Percentiles rank a stretch among this genome's conserved stretches.
These are phyloP conservation scores for Enteromius viviparus DNA, from an alignment of 2,797 vertebrate species.

Conservation along the genomic window DNA sequence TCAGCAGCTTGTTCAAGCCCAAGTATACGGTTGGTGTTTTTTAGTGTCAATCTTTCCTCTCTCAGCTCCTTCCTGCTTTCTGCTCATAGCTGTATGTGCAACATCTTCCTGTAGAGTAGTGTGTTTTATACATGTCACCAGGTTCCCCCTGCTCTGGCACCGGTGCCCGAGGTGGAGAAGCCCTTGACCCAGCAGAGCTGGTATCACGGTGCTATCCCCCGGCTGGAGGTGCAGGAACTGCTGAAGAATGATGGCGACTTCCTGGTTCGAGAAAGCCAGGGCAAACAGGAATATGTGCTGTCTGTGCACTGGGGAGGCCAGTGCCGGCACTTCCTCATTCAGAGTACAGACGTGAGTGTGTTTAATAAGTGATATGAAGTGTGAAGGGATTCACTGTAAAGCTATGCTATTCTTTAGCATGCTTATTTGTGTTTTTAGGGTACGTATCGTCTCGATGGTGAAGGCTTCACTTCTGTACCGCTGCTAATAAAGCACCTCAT, in stretches of 20 bases:
- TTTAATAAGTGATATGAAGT: background rate
- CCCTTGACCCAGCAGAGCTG: conserved; percentile 90
- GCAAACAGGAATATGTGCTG: conserved; percentile 91
- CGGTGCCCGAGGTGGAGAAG: conserved; percentile 82
- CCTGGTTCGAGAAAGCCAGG: conserved; percentile 91
- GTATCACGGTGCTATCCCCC: conserved; percentile 94
- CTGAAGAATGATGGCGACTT: conserved; percentile 86
- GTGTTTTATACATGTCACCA: conserved; percentile 65
- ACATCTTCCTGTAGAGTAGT: conserved; percentile 47
- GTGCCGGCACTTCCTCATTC: conserved; percentile 94
- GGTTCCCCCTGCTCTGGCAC: conserved; percentile 75
- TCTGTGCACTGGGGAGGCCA: conserved; percentile 87
- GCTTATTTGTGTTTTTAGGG: conserved; percentile 72
- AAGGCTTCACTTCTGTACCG: conserved; percentile 84
- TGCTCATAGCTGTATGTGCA: background rate
- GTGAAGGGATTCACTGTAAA: background rate
- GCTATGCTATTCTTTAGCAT: background rate
- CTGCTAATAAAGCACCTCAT: conserved; percentile 85
- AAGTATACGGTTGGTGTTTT: conserved; percentile 78
- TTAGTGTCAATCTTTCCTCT: background rate
- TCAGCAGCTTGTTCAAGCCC: conserved; percentile 85
- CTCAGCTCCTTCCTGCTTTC: background rate
- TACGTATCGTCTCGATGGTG: conserved; percentile 90
- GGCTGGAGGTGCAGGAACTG: conserved; percentile 87
- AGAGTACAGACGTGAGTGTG: conserved; percentile 83